Evolutionary conservation across 2,888 invertebrate species (phyloP).

Genomic region (Fragum fragum): DNA sequence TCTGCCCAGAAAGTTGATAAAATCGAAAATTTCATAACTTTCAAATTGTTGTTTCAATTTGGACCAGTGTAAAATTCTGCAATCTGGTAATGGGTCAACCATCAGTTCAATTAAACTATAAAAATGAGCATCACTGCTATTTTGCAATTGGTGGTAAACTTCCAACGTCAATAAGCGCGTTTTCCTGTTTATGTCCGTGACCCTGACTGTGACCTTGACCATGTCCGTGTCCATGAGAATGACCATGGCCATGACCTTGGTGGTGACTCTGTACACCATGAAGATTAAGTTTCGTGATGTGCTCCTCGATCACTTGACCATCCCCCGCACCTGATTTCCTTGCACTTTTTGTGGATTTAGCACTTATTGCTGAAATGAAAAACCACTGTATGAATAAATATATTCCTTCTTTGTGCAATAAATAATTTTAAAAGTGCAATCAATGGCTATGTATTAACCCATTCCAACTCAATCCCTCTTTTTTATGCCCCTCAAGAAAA

Average conservation of each 20-base stretch:
- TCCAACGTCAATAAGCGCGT: slow-evolving; percentile 46
- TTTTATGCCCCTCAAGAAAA: no score
- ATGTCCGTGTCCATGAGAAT: slow-evolving; percentile 22
- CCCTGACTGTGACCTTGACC: slow-evolving; percentile 1
- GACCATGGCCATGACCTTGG: slow-evolving; percentile 7
- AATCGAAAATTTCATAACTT: no score
- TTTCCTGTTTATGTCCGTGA: slow-evolving; percentile 21
- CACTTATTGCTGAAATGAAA: slow-evolving; percentile 68
- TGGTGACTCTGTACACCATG: slow-evolving; percentile 42
- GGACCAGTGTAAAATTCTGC: no score
- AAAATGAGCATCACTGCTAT: slow-evolving; percentile 21
- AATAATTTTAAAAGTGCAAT: no score
- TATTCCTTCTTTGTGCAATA: no score
- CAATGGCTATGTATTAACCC: no score
- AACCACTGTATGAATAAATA: no score
- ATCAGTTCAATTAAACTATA: no score
- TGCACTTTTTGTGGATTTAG: slow-evolving; percentile 69
- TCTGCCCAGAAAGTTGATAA: no score
- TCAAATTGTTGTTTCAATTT: no score
- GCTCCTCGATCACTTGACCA: slow-evolving; percentile 48
- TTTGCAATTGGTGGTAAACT: slow-evolving; percentile 64
- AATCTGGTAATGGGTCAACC: no score
- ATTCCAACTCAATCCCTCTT: no score
- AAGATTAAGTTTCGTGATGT: slow-evolving; percentile 64
- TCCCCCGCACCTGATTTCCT: slow-evolving; percentile 36